These are phyloP conservation scores for Hirtodrosophila trivittata DNA, from an alignment of 2,888 invertebrate species.

Conservation along the genomic window DNA sequence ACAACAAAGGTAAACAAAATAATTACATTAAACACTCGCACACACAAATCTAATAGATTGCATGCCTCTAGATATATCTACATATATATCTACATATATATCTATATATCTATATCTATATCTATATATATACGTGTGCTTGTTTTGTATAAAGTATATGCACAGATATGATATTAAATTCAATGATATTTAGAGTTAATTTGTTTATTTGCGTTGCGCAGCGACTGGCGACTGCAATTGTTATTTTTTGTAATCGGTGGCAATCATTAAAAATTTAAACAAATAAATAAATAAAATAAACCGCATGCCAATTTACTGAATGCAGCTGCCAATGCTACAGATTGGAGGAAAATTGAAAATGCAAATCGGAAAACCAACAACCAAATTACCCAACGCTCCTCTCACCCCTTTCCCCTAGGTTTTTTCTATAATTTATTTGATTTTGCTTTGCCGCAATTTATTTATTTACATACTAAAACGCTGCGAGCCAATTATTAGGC, in stretches of 20 bases:
- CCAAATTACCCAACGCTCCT: no score
- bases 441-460: conserved; percentile 32
- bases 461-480: conserved; percentile 38
- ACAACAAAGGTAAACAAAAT: conserved; percentile 59
- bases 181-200: conserved; percentile 72
- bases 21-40: conserved; percentile 61
- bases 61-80: no score
- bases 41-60: no score
- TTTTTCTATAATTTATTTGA: conserved; percentile 28
- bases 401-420: not conserved
- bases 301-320: conserved; percentile 52
- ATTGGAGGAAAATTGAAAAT: no score
- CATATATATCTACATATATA: conserved; percentile 15
- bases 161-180: conserved; percentile 34
- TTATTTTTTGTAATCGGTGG: conserved; percentile 23
- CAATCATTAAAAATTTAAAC: conserved; percentile 61
- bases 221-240: conserved; percentile 23
- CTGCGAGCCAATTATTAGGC: conserved; percentile 31
- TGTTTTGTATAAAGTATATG: no score
- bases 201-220: conserved; percentile 66
- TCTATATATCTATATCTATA: conserved; percentile 12
- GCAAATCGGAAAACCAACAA: no score
- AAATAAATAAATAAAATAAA: conserved; percentile 67
- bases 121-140: no score
- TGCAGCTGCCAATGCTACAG: conserved; percentile 51